Conservation (phyloP, 2,888 invertebrate genomes). For the Maniola hyperantus region DNA sequence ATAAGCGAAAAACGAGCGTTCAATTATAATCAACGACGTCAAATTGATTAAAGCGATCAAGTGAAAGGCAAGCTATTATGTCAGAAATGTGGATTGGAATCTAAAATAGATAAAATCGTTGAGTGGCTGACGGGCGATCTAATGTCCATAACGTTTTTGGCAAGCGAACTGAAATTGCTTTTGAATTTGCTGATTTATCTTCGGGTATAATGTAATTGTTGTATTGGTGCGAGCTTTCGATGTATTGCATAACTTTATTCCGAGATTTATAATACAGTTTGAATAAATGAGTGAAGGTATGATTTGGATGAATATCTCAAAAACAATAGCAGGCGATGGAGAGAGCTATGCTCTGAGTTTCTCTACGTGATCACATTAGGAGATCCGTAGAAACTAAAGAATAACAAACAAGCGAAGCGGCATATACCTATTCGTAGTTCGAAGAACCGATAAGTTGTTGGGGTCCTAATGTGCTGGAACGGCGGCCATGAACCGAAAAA, state of each 20-base stretch:
- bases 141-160: slow-evolving; percentile 33
- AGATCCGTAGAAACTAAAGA: too few species aligned
- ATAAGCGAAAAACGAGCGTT: slow-evolving; percentile 6
- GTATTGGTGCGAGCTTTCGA: background rate
- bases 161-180: slow-evolving; percentile 18
- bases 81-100: slow-evolving; percentile 34
- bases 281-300: background rate
- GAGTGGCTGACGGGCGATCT: slow-evolving; percentile 17
- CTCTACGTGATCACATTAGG: too few species aligned
- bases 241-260: background rate
- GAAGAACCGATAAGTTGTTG: too few species aligned
- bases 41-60: slow-evolving; percentile 46
- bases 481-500: too few species aligned
- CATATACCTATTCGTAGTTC: too few species aligned
- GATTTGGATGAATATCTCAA: too few species aligned
- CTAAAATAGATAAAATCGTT: slow-evolving; percentile 33
- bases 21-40: slow-evolving; percentile 29
- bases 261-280: background rate
- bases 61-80: slow-evolving; percentile 47
- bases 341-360: too few species aligned
- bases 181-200: slow-evolving; percentile 13
- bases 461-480: too few species aligned
- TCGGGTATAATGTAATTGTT: slow-evolving; percentile 9
- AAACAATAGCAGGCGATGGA: too few species aligned
- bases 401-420: too few species aligned